Percentiles rank a stretch among this genome's conserved stretches.
These are phyloP conservation scores for Ara ararauna DNA, from an alignment of 2,797 vertebrate species.

Conservation along the genomic window DNA sequence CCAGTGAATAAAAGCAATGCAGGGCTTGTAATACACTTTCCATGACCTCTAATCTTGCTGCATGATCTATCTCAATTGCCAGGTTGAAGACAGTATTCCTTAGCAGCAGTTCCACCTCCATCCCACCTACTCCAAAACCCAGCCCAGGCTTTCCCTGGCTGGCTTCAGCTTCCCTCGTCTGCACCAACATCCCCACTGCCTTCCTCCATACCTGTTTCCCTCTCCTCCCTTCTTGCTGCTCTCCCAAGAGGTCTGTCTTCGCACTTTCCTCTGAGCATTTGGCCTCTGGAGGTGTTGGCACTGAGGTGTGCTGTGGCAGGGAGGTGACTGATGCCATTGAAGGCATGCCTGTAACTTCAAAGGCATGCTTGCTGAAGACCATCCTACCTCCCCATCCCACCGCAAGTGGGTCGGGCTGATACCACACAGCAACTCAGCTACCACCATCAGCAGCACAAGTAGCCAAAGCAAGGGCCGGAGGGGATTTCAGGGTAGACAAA, in stretches of 20 bases:
- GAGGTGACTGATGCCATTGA: background rate
- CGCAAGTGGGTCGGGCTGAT: fast-evolving
- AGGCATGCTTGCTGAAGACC: background rate
- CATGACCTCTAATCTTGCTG: slow-evolving; percentile 59
- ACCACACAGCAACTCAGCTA: background rate
- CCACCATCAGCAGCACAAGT: background rate
- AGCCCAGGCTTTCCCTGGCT: background rate
- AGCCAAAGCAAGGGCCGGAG: background rate
- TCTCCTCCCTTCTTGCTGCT: background rate
- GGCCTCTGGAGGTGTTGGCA: background rate
- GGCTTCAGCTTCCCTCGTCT: background rate
- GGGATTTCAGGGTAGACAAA: background rate
- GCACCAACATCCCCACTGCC: background rate
- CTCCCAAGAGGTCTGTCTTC: background rate
- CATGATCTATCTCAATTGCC: slow-evolving; percentile 20
- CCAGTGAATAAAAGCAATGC: slow-evolving; percentile 64
- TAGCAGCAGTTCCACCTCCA: background rate
- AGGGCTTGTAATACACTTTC: slow-evolving; percentile 54
- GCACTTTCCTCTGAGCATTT: background rate
- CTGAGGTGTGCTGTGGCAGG: background rate
- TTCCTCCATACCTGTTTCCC: background rate
- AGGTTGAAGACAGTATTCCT: slow-evolving; percentile 26
- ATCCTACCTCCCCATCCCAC: background rate
- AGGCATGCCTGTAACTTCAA: background rate
- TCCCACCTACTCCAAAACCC: background rate